A percentile compares a stretch with the other conserved stretches of the same genome.
Conservation (phyloP, 2,797 vertebrate genomes). For the Phrynocephalus guinanensis region DNA sequence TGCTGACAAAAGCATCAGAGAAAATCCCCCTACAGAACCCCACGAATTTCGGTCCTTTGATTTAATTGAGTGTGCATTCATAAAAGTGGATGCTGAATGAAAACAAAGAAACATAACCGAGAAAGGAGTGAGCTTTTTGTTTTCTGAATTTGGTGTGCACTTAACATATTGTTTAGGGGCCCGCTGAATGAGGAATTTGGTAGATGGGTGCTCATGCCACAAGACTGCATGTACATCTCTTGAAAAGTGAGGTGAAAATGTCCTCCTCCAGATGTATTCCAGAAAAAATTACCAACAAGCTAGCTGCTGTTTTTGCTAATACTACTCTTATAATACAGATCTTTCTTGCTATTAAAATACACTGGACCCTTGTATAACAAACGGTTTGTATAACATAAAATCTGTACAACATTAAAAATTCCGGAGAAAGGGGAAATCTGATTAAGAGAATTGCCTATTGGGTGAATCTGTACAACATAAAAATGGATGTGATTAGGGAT, state of each 20-base stretch:
- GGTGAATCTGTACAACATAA: no score
- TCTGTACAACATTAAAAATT: no score
- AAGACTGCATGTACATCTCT: background rate
- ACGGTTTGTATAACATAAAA: no score
- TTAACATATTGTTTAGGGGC: background rate
- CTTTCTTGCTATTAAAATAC: background rate
- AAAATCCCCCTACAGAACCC: background rate
- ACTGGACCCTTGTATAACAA: no score
- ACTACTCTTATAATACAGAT: background rate
- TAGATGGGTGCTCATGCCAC: background rate
- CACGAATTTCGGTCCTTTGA: background rate
- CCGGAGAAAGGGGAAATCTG: no score
- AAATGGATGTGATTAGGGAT: no score
- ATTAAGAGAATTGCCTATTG: no score
- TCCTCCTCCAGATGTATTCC: background rate
- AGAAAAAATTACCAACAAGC: background rate
- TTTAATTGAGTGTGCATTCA: constrained; percentile 19
- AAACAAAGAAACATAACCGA: background rate
- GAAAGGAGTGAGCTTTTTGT: background rate
- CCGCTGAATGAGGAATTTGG: background rate
- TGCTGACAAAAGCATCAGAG: background rate
- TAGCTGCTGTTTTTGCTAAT: background rate
- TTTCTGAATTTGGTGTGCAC: background rate
- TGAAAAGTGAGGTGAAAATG: background rate
- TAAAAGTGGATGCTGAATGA: background rate